Percentiles rank a stretch among this genome's conserved stretches.
These are phyloP conservation scores for Sminthopsis crassicaudata DNA, from an alignment of 2,113 vertebrate genomes.

Conservation along the genomic window DNA sequence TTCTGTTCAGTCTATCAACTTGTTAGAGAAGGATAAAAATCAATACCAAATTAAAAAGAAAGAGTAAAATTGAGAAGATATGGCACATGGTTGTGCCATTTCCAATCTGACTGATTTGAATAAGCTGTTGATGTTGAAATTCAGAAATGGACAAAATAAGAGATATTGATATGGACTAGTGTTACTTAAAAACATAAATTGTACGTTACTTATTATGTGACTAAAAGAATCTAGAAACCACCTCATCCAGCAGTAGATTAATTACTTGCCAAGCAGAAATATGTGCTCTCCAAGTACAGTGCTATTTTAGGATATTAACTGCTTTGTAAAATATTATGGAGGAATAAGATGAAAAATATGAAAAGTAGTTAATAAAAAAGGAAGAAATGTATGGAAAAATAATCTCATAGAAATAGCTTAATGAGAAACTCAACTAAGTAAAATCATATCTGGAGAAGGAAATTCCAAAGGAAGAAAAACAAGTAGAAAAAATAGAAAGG, in stretches of 20 bases:
- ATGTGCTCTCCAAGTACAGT: not conserved
- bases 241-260: not conserved
- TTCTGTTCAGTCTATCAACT: not conserved
- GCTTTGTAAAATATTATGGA: not conserved
- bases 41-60: not conserved
- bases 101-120: not conserved
- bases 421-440: not conserved
- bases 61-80: not conserved
- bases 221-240: not conserved
- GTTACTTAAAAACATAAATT: not conserved
- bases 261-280: not conserved
- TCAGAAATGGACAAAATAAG: not conserved
- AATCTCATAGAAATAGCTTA: not conserved
- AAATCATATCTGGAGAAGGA: not conserved
- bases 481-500: not conserved
- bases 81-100: not conserved
- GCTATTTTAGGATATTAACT: not conserved
- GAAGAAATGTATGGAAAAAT: not conserved
- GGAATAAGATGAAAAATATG: not conserved
- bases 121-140: not conserved
- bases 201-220: not conserved
- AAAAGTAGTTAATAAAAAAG: not conserved
- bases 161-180: not conserved
- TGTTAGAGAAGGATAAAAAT: not conserved
- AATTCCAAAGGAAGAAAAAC: not conserved